A percentile compares a stretch with the other conserved stretches of the same genome.
phyloP scores from a whole-genome alignment of 2,888 invertebrate species.

The Callosobruchus maculatus region DNA sequence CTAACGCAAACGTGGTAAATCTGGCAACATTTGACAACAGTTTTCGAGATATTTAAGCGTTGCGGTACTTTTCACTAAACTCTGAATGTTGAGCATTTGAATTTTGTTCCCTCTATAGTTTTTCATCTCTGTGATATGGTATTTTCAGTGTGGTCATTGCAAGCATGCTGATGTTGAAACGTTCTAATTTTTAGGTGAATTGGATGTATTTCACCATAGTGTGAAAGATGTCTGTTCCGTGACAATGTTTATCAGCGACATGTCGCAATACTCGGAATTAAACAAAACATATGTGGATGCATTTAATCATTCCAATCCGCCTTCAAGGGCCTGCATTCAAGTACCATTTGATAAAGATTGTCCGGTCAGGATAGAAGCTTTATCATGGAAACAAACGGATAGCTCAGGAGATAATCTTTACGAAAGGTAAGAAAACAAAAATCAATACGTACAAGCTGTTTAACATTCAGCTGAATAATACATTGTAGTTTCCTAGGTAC shows the following conservation, averaged over 20 bases:
- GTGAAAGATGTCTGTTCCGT: slow-evolving; percentile 74
- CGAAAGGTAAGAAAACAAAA: slow-evolving; percentile 32
- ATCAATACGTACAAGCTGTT: too few species aligned
- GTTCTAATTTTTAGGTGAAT: slow-evolving; percentile 21
- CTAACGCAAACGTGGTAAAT: too few species aligned
- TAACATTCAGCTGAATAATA: too few species aligned
- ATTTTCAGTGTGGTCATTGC: neutral
- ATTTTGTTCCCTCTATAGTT: too few species aligned
- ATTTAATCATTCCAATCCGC: slow-evolving; percentile 76
- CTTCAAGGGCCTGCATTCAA: slow-evolving; percentile 82
- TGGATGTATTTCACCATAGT: slow-evolving; percentile 46
- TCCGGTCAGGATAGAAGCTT: slow-evolving; percentile 74
- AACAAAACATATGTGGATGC: slow-evolving; percentile 74
- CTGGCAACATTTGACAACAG: too few species aligned
- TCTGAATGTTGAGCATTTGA: too few species aligned
- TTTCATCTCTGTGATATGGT: neutral
- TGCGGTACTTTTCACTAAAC: too few species aligned
- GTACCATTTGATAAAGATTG: slow-evolving; percentile 64
- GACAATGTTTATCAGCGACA: slow-evolving; percentile 79
- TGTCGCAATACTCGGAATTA: slow-evolving; percentile 72
- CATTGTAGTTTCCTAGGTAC: too few species aligned
- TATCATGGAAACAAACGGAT: slow-evolving; percentile 54
- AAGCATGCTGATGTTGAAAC: neutral
- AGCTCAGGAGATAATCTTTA: slow-evolving; percentile 30
- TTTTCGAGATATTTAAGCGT: too few species aligned